phyloP scores from a whole-genome alignment of 1,140 invertebrate genomes.

The Prorops nasuta region DNA sequence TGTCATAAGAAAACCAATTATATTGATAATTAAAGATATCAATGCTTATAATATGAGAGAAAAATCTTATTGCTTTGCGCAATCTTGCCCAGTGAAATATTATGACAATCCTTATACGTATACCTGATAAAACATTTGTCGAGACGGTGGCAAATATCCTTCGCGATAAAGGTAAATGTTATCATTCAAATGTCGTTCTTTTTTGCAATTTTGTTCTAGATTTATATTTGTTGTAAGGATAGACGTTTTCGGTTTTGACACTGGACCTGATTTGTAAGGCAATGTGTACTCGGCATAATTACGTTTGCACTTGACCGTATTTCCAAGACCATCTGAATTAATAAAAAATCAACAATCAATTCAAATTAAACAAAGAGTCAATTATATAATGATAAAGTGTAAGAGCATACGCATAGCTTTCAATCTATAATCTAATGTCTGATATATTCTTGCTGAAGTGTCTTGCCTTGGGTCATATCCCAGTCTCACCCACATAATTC shows the following conservation, averaged over 20 bases:
- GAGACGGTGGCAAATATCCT: constrained; percentile 67
- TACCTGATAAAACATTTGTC: constrained; percentile 84
- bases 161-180: constrained; percentile 66
- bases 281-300: constrained; percentile 57
- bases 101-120: not conserved
- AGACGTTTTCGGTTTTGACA: constrained; percentile 47
- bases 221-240: constrained; percentile 42
- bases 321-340: constrained; percentile 57
- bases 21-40: not conserved
- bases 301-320: constrained; percentile 59
- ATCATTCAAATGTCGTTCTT: constrained; percentile 46
- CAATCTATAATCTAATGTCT: constrained; percentile 83
- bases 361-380: constrained; percentile 2
- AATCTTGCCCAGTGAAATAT: not conserved
- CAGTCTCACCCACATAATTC: constrained; percentile 78
- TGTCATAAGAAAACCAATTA: constrained; percentile 41
- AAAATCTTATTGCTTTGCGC: not conserved
- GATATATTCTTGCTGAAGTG: constrained; percentile 75
- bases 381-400: constrained; percentile 1
- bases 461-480: constrained; percentile 86
- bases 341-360: constrained; percentile 8
- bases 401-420: constrained; percentile 63
- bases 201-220: constrained; percentile 33
- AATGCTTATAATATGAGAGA: not conserved
- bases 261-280: constrained; percentile 55